Percentiles rank a stretch among this genome's conserved stretches.
These are phyloP conservation scores for Typhlichthys subterraneus DNA, from an alignment of 2,797 vertebrate species.

Conservation along the genomic window DNA sequence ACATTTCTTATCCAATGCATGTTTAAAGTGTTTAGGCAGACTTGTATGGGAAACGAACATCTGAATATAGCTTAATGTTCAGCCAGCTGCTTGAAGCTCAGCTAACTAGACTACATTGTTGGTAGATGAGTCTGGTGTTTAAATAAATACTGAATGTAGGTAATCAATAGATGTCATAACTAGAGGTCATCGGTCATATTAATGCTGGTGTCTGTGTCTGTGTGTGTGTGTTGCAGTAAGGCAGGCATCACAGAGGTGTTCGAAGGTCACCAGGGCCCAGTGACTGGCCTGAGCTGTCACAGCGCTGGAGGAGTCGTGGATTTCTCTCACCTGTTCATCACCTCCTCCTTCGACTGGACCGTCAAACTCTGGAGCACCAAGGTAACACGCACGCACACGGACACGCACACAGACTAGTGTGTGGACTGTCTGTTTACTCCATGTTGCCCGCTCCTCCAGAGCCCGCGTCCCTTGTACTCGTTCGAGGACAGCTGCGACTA, in stretches of 20 bases:
- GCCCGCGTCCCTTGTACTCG: slow-evolving; percentile 94
- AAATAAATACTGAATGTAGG: background rate
- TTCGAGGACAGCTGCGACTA: slow-evolving; percentile 98
- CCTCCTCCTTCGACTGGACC: slow-evolving; percentile 98
- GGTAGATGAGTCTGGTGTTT: too few relatives aligned
- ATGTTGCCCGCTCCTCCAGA: slow-evolving; percentile 72
- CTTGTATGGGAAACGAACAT: too few relatives aligned
- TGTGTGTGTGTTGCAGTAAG: slow-evolving; percentile 82
- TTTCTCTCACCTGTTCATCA: slow-evolving; percentile 98
- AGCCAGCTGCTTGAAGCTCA: too few relatives aligned
- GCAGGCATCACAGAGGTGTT: slow-evolving; percentile 99
- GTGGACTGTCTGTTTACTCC: too few relatives aligned
- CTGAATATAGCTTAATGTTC: too few relatives aligned
- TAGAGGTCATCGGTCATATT: too few relatives aligned
- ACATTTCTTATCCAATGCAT: too few relatives aligned
- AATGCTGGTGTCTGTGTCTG: background rate
- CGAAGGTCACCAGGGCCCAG: slow-evolving; percentile 97
- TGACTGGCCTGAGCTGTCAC: slow-evolving; percentile 96
- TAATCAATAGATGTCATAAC: background rate
- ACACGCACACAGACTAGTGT: slow-evolving; percentile 12
- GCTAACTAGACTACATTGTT: too few relatives aligned
- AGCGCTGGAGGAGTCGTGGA: slow-evolving; percentile 93
- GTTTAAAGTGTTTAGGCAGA: too few relatives aligned
- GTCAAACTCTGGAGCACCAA: slow-evolving; percentile 99
- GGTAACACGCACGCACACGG: slow-evolving; percentile 70